Percentiles rank a stretch among this genome's conserved stretches.
Evolutionary conservation across 2,113 vertebrate species (phyloP).

Genomic region (Mystacornis crossleyi): DNA sequence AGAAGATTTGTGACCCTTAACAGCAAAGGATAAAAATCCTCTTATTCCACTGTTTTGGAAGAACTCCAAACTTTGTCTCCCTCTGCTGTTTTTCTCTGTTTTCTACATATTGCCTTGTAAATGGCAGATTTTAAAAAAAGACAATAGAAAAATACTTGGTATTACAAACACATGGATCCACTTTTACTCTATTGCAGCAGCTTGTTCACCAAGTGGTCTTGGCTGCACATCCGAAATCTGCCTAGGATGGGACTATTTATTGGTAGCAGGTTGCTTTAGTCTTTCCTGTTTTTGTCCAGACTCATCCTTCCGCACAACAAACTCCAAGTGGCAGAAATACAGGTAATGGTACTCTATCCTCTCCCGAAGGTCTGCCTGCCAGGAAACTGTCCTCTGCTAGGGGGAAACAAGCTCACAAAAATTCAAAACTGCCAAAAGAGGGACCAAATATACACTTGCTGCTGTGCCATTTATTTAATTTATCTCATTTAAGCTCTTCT

Average conservation of each 20-base stretch:
- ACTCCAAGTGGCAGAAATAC: background rate
- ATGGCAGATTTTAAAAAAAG: background rate
- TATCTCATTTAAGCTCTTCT: background rate
- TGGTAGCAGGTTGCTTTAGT: background rate
- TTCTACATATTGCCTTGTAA: background rate
- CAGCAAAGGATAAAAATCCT: background rate
- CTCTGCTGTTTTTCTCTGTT: background rate
- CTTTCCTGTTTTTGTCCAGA: background rate
- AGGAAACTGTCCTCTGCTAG: background rate
- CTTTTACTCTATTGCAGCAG: background rate
- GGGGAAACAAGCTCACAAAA: background rate
- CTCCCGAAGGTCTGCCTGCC: background rate
- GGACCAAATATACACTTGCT: background rate
- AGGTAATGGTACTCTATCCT: background rate
- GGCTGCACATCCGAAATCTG: background rate
- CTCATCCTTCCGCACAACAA: fast-evolving
- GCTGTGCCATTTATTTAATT: background rate
- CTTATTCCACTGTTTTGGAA: background rate
- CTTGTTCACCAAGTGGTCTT: background rate
- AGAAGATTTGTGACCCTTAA: background rate
- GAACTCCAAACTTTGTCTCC: background rate
- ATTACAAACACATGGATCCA: background rate
- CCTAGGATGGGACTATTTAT: background rate
- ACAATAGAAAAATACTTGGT: background rate
- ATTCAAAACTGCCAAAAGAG: background rate